Percentiles rank a stretch among this genome's conserved stretches.
Conservation (phyloP, 2,888 invertebrate species). For the Camptogramma bilineatum region DNA sequence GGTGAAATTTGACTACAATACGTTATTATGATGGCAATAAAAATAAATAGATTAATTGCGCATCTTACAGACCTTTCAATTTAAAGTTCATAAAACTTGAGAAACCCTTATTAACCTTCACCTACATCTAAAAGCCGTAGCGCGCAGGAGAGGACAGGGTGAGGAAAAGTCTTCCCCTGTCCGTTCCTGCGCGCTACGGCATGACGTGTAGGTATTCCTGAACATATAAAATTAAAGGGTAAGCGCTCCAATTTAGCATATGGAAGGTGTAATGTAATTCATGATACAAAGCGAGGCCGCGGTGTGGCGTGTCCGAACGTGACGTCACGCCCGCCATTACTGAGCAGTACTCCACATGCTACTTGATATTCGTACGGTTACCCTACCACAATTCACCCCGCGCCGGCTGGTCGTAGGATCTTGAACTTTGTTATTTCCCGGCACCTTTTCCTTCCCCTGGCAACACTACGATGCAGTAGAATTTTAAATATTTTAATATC, state of each 20-base stretch:
- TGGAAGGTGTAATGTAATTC: conserved; percentile 57
- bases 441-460: conserved; percentile 57
- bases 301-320: conserved; percentile 61
- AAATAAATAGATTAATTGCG: too few relatives aligned
- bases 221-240: conserved; percentile 41
- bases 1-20: too few relatives aligned
- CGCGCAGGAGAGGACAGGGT: too few relatives aligned
- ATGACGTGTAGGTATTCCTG: conserved; percentile 22
- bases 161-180: not conserved
- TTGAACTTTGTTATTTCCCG: conserved; percentile 74
- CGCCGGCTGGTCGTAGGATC: conserved; percentile 68
- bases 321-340: conserved; percentile 72
- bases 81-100: too few relatives aligned
- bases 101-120: too few relatives aligned
- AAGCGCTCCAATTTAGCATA: conserved; percentile 50
- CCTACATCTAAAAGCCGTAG: too few relatives aligned
- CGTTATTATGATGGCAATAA: too few relatives aligned
- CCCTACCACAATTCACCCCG: conserved; percentile 73
- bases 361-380: conserved; percentile 72
- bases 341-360: conserved; percentile 54
- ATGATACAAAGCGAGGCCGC: conserved; percentile 56
- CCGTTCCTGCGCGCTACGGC: not conserved
- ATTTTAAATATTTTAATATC: conserved; percentile 53
- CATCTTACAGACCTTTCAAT: too few relatives aligned
- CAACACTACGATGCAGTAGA: conserved; percentile 55